A percentile compares a stretch with the other conserved stretches of the same genome.
phyloP scores from a whole-genome alignment of 2,797 vertebrate species.

The Hozukius guyotensis region DNA sequence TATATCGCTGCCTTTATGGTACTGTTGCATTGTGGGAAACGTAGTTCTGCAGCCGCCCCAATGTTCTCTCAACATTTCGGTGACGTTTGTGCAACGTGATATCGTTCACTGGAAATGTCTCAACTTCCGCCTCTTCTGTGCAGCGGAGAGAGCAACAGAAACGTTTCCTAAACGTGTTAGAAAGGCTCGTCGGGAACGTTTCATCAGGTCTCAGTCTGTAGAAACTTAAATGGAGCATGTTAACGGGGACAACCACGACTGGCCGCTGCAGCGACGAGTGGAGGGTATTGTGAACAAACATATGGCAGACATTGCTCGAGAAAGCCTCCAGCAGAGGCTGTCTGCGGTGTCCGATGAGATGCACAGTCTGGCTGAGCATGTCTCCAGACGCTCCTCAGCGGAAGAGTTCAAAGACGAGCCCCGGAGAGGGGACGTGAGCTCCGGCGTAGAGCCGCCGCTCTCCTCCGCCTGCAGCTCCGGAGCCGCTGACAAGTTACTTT shows the following conservation, averaged over 20 bases:
- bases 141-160: no score
- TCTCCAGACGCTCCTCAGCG: conserved; percentile 41
- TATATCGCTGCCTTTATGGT: no score
- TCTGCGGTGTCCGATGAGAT: conserved; percentile 63
- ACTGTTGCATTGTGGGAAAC: conserved; percentile 46
- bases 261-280: conserved; percentile 60
- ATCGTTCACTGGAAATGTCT: conserved; percentile 29
- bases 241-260: conserved; percentile 37
- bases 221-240: conserved; percentile 48
- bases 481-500: conserved; percentile 16
- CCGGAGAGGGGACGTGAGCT: conserved; percentile 37
- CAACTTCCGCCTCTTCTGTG: conserved; percentile 53
- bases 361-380: conserved; percentile 60
- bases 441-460: conserved; percentile 36
- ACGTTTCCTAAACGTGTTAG: no score
- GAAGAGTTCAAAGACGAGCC: conserved; percentile 36
- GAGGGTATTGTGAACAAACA: conserved; percentile 72
- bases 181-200: no score
- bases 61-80: conserved; percentile 61
- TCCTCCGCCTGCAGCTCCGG: conserved; percentile 34
- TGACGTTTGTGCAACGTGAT: conserved; percentile 74
- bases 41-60: conserved; percentile 48
- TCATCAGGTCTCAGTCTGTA: no score
- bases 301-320: conserved; percentile 71
- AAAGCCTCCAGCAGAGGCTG: conserved; percentile 65